Evolutionary conservation across 2,797 vertebrate genomes (phyloP).

Genomic region (Tapirus indicus): DNA sequence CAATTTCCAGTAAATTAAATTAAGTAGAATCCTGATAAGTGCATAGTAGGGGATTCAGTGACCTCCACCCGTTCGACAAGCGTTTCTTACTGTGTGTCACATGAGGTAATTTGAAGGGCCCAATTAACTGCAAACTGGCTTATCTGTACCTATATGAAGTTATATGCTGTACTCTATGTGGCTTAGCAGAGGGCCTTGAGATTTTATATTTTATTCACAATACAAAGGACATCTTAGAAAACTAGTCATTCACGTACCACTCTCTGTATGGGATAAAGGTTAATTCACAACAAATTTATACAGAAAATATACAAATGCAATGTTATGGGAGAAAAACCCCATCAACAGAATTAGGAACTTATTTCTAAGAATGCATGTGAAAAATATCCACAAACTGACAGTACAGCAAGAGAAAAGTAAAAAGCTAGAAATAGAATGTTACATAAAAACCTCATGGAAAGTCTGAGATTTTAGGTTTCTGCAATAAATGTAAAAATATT

Average conservation of each 20-base stretch:
- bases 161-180: not conserved
- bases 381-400: constrained; percentile 46
- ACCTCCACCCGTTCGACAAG: constrained; percentile 81
- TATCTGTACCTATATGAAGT: constrained; percentile 61
- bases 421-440: constrained; percentile 61
- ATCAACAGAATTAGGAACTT: constrained; percentile 62
- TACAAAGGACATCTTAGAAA: constrained; percentile 74
- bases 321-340: constrained; percentile 13
- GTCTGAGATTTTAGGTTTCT: constrained; percentile 69
- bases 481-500: constrained; percentile 77
- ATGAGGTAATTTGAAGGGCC: constrained; percentile 87
- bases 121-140: constrained; percentile 71
- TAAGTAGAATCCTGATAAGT: constrained; percentile 86
- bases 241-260: not conserved
- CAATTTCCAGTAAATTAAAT: constrained; percentile 84
- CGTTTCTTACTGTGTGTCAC: constrained; percentile 76
- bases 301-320: constrained; percentile 69
- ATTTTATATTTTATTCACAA: constrained; percentile 52
- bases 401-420: constrained; percentile 67
- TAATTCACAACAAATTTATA: constrained; percentile 68
- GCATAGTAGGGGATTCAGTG: constrained; percentile 87
- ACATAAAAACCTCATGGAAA: constrained; percentile 68
- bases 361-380: constrained; percentile 65
- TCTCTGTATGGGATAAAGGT: constrained; percentile 75
- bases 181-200: constrained; percentile 47